These are phyloP conservation scores for Nomada fucata DNA, from an alignment of 2,888 invertebrate species.

Conservation along the genomic window DNA sequence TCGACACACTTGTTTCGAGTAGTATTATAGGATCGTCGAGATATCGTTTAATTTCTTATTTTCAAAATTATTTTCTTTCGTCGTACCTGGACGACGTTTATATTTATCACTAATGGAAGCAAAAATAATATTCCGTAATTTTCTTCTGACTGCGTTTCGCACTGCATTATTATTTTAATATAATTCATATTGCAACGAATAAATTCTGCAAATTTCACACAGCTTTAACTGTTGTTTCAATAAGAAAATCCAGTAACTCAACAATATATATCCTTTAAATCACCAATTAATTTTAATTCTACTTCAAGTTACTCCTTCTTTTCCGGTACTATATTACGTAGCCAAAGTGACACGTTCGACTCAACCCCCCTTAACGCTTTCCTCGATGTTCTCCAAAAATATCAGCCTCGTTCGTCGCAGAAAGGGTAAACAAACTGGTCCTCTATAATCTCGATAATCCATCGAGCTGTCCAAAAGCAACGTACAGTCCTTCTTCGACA, in stretches of 20 bases:
- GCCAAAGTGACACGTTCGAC: constrained; percentile 20
- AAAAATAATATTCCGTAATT: too few species aligned
- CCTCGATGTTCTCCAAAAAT: constrained; percentile 62
- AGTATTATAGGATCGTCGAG: background rate
- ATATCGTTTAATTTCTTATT: too few species aligned
- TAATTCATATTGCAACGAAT: too few species aligned
- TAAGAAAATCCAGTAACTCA: background rate
- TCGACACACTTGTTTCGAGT: background rate
- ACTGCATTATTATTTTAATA: too few species aligned
- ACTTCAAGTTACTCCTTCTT: background rate
- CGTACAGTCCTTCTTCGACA: constrained; percentile 49
- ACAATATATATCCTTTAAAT: too few species aligned
- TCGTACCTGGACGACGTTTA: too few species aligned
- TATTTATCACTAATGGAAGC: too few species aligned
- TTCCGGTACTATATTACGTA: background rate
- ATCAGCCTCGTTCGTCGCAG: constrained; percentile 41
- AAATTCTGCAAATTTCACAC: too few species aligned
- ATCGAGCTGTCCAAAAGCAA: constrained; percentile 62
- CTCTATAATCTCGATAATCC: constrained; percentile 75
- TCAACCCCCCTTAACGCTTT: background rate
- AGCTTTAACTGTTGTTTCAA: too few species aligned
- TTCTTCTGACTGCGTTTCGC: too few species aligned
- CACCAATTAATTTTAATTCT: background rate
- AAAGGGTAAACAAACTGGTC: constrained; percentile 61
- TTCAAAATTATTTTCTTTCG: too few species aligned